Base-by-base conservation (phyloP, 2,113 vertebrate species). In the Vicugna pacos region DNA sequence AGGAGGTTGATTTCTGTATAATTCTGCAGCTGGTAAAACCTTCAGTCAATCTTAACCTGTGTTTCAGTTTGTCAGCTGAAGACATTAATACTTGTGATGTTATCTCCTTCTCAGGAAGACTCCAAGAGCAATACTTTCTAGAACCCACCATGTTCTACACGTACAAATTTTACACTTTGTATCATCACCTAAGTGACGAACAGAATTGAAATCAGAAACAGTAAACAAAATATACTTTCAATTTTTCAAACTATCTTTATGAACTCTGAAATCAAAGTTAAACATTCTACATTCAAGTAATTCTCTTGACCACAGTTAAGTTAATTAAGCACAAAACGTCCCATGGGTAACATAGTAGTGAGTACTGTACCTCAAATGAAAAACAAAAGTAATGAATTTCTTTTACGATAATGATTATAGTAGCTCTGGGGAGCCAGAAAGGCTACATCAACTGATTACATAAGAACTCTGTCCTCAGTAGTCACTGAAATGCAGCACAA, bases 401-500 rank as follows among this genome's bases (percentile, higher is more conserved):
- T 88, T 12, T 56, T 2, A 38, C 64, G 79, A 58, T 69, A 93
- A 87, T 70, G 30, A 64, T 79, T n/a, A 52, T 60, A 14, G 85
- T 52, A 93, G 22, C 42, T 96, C 88, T 72, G 58, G 13, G 67
- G 48, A 69, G 19, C 15, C 38, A 42, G 85, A 77, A 75, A 26
- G n/a, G 9, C 17, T 50, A n/a, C 2, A 14, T 50, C 38, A 86
- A 35, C 22, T 86, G 72, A 65, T 42, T 67, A 94, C 38, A 64
- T 64, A 76, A 91, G 46, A 80, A 80, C 32, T n/a, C 13, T 97
- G 80, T 20, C 72, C 17, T 93, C 50, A 48, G 28, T 88, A 92
- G 42, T 75, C 80, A 60, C 67, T 89, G 93, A 96, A 97, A 96
- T 7, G 28, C 28, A 83, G 16, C 17, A 88, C 17, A 85, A 79